Evolutionary conservation across 2,113 vertebrate genomes (phyloP).

Genomic region (Chamaetylas fuelleborni): DNA sequence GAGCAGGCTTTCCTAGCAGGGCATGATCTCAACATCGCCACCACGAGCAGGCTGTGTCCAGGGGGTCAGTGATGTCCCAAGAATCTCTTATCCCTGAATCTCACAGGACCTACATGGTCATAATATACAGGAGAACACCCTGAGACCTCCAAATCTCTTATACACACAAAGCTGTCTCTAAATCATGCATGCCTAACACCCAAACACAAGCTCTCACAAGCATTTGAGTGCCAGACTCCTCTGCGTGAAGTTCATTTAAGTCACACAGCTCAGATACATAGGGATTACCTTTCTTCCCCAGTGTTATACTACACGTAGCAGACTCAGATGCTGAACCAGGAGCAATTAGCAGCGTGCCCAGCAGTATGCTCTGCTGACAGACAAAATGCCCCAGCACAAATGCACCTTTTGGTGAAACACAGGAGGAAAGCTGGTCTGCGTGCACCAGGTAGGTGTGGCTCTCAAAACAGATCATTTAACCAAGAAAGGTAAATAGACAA

Average conservation of each 20-base stretch:
- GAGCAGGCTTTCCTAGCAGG: neutral
- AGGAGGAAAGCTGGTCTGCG: neutral
- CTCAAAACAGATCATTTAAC: neutral
- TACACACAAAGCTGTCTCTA: neutral
- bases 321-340: neutral
- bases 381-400: neutral
- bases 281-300: too few species aligned
- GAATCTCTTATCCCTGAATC: neutral
- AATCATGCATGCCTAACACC: neutral
- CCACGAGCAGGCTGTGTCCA: accelerated
- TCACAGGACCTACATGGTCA: neutral
- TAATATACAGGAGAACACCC: neutral
- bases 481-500: neutral
- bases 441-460: neutral
- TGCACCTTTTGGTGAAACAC: neutral
- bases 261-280: neutral
- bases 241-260: neutral
- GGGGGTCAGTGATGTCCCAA: neutral
- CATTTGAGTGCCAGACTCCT: neutral
- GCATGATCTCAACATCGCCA: neutral
- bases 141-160: neutral
- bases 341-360: neutral
- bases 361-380: neutral
- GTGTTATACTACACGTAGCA: neutral
- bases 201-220: neutral